phyloP scores from a whole-genome alignment of 2,797 vertebrate genomes.

The Semaprochilodus insignis region DNA sequence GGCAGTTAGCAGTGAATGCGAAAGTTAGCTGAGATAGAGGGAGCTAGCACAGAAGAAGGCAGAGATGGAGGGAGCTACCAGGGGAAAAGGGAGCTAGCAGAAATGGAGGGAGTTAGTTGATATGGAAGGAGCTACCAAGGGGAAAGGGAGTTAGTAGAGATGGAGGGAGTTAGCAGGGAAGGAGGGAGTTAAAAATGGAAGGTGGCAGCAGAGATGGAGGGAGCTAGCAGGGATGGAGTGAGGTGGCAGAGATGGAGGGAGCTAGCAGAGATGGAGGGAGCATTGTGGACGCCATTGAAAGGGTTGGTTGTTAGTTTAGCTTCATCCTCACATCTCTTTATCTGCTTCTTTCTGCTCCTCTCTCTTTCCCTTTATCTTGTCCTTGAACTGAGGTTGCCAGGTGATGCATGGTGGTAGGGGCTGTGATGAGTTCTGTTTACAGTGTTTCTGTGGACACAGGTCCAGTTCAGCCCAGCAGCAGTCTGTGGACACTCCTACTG shows the following conservation, averaged over 20 bases:
- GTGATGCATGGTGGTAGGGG: slow-evolving; percentile 49
- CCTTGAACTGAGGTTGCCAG: slow-evolving; percentile 41
- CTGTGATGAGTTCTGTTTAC: slow-evolving; percentile 42
- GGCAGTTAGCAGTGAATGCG: neutral
- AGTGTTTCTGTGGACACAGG: slow-evolving; percentile 50
- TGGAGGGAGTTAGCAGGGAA: neutral
- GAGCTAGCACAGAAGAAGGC: neutral
- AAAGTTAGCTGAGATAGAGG: neutral
- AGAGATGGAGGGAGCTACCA: neutral
- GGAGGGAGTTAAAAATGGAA: neutral
- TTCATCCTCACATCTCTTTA: slow-evolving; percentile 40
- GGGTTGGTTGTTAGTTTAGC: slow-evolving; percentile 46
- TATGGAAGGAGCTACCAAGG: neutral
- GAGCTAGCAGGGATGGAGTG: neutral
- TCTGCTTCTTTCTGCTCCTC: slow-evolving; percentile 26
- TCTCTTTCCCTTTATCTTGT: slow-evolving; percentile 32
- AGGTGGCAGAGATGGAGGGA: neutral
- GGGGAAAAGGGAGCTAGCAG: neutral
- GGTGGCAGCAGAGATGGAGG: neutral
- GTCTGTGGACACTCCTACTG: slow-evolving; percentile 11
- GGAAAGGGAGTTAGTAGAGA: too few relatives aligned
- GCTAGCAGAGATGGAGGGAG: neutral
- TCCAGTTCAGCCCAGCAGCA: slow-evolving; percentile 36
- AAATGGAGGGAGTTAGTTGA: neutral
- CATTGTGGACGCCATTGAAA: neutral